phyloP scores from a whole-genome alignment of 1,140 invertebrate species.

The Holotrichia oblita region DNA sequence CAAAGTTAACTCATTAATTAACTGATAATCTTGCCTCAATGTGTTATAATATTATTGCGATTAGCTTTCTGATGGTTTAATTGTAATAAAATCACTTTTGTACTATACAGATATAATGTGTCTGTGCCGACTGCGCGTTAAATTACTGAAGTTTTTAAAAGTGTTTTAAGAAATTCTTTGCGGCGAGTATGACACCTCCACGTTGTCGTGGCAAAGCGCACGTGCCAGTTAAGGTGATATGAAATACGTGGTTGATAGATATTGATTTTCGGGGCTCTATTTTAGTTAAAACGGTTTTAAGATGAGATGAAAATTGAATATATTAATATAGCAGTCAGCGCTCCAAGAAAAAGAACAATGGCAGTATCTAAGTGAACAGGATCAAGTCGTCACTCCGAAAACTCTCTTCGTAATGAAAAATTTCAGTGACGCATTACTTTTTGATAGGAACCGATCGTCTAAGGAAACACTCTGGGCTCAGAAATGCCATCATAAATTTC shows the following conservation, averaged over 20 bases:
- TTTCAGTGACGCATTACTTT: slow-evolving; percentile 33
- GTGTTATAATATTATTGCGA: no score
- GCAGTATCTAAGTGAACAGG: background rate
- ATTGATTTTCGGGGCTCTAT: background rate
- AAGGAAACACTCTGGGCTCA: slow-evolving; percentile 28
- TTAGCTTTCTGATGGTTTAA: no score
- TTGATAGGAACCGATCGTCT: slow-evolving; percentile 11
- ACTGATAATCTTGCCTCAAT: no score
- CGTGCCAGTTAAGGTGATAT: background rate
- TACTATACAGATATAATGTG: no score
- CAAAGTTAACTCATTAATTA: no score
- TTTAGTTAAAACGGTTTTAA: background rate
- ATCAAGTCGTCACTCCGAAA: slow-evolving; percentile 32
- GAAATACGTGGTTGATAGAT: background rate
- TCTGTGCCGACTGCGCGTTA: no score
- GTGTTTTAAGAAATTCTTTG: no score
- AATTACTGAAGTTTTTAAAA: no score
- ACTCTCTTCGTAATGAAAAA: slow-evolving; percentile 24
- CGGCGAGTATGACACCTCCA: no score
- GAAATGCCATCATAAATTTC: slow-evolving; percentile 25
- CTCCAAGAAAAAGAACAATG: background rate
- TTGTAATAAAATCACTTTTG: no score
- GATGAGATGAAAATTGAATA: slow-evolving; percentile 21
- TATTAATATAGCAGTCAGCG: slow-evolving; percentile 9
- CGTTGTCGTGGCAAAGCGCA: background rate